These are phyloP conservation scores for Cantharis nigra DNA, from an alignment of 2,888 invertebrate species.

Conservation along the genomic window DNA sequence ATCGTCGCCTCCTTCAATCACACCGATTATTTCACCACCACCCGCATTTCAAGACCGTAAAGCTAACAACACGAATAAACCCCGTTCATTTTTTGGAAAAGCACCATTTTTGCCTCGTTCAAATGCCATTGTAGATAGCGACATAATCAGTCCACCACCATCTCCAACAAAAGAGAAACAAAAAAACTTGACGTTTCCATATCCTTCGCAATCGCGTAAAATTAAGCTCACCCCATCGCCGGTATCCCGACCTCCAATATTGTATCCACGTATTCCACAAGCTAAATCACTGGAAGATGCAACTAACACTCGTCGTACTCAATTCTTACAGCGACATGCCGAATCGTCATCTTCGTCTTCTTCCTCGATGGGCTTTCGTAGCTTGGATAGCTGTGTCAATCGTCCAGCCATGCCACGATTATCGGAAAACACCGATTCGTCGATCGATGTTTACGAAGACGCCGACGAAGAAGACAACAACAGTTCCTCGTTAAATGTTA, in stretches of 20 bases:
- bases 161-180: conserved; percentile 54
- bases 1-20: conserved; percentile 66
- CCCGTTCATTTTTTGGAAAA: conserved; percentile 55
- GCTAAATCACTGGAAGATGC: conserved; percentile 62
- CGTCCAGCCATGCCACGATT: conserved; percentile 55
- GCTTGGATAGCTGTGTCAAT: conserved; percentile 63
- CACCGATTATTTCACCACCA: conserved; percentile 72
- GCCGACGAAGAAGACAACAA: conserved; percentile 59
- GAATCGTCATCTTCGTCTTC: conserved; percentile 62
- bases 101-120: conserved; percentile 60
- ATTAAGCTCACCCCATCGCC: conserved; percentile 33
- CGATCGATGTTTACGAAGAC: conserved; percentile 56
- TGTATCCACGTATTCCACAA: conserved; percentile 54
- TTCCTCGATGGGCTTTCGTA: conserved; percentile 66
- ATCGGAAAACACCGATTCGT: conserved; percentile 60
- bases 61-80: conserved; percentile 41
- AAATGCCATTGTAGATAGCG: conserved; percentile 61
- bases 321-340: conserved; percentile 61
- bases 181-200: conserved; percentile 36
- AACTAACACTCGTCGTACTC: conserved; percentile 60
- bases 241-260: conserved; percentile 18
- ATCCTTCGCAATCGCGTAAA: conserved; percentile 41
- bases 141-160: conserved; percentile 59
- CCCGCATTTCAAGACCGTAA: conserved; percentile 68
- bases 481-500: conserved; percentile 56